Evolutionary conservation across 2,113 vertebrate species (phyloP).

Genomic region (Craseonycteris thonglongyai): DNA sequence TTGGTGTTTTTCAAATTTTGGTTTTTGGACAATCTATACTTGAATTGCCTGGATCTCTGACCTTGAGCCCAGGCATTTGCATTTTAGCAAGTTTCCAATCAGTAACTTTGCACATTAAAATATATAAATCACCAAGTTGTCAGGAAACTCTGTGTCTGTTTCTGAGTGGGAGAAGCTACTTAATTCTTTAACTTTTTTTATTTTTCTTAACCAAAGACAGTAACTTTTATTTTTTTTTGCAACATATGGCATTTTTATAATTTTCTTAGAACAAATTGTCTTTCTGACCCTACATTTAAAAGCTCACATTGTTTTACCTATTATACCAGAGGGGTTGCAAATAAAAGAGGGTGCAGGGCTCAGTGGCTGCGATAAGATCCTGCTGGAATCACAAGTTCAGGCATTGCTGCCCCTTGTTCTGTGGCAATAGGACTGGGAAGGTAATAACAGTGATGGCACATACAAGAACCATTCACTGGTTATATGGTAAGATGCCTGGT

Average conservation of each 20-base stretch:
- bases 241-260: not conserved
- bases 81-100: not conserved
- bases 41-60: not conserved
- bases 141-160: not conserved
- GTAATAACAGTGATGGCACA: rapidly evolving
- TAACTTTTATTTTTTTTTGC: not conserved
- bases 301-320: not conserved
- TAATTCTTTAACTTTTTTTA: not conserved
- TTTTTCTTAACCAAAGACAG: not conserved
- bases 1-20: not conserved
- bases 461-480: not conserved
- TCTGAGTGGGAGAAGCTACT: not conserved
- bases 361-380: not conserved
- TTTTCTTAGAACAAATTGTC: conserved; percentile 24
- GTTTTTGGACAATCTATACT: not conserved
- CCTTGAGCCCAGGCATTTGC: not conserved
- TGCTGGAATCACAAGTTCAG: not conserved
- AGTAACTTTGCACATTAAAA: conserved; percentile 1
- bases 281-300: not conserved
- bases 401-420: not conserved
- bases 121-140: not conserved
- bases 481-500: too few relatives aligned
- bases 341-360: not conserved
- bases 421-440: not conserved
- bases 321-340: not conserved